These are phyloP conservation scores for Peromyscus melanophrys DNA, from an alignment of 2,797 vertebrate genomes.

Conservation along the genomic window DNA sequence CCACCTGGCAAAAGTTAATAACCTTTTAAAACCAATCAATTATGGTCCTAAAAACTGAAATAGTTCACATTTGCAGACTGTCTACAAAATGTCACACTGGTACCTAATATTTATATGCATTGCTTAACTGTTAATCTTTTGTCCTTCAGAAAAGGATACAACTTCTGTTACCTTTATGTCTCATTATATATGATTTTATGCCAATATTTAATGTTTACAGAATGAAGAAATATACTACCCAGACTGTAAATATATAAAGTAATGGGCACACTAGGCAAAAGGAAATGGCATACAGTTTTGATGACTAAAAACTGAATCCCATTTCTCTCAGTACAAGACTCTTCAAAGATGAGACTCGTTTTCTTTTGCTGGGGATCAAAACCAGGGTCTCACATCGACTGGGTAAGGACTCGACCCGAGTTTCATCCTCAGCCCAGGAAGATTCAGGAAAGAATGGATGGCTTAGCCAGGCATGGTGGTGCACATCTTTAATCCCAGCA, in stretches of 20 bases:
- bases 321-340: conserved; percentile 6
- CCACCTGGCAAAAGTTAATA: neutral
- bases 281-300: neutral
- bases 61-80: conserved; percentile 1
- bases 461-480: neutral
- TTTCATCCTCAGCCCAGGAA: too few relatives aligned
- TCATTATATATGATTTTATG: conserved; percentile 3
- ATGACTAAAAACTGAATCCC: conserved; percentile 31
- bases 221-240: conserved; percentile 44
- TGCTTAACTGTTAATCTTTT: conserved; percentile 20
- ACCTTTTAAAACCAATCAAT: conserved; percentile 29
- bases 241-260: conserved; percentile 13
- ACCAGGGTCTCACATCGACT: neutral
- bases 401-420: neutral
- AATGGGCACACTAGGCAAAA: neutral
- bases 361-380: neutral
- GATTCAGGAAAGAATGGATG: neutral
- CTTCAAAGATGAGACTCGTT: neutral
- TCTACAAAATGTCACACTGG: neutral
- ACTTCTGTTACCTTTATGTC: conserved; percentile 60
- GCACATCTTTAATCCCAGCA: neutral
- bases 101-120: neutral
- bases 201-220: conserved; percentile 35
- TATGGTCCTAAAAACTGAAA: conserved; percentile 59
- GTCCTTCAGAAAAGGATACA: conserved; percentile 43